Conservation (phyloP, 2,888 invertebrate species). For the Diaperis boleti region DNA sequence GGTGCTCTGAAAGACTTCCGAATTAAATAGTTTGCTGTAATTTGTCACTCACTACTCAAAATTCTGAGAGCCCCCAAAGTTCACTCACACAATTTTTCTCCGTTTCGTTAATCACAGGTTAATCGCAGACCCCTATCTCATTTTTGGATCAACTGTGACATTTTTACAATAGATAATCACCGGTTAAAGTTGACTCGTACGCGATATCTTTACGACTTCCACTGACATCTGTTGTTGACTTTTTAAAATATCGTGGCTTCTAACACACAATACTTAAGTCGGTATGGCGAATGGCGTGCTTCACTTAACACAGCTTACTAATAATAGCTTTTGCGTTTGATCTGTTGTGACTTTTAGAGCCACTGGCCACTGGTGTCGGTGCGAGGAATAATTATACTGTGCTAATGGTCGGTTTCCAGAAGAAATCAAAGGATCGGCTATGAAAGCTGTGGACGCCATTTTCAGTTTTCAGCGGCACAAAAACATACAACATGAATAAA, state of each 20-base stretch:
- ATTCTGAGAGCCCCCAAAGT: slow-evolving; percentile 3
- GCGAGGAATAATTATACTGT: slow-evolving; percentile 25
- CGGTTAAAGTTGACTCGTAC: slow-evolving; percentile 8
- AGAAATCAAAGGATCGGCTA: slow-evolving; percentile 21
- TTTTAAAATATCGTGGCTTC: slow-evolving; percentile 22
- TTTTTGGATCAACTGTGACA: slow-evolving; percentile 29
- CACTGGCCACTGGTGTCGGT: slow-evolving; percentile 28
- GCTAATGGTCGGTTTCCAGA: slow-evolving; percentile 24
- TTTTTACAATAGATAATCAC: slow-evolving; percentile 29
- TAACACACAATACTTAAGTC: slow-evolving; percentile 9
- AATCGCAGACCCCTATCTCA: slow-evolving; percentile 28
- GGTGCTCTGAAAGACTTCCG: too few species aligned
- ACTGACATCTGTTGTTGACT: slow-evolving; percentile 23
- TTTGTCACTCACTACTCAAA: too few species aligned
- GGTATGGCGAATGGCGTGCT: slow-evolving; percentile 21
- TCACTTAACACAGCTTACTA: slow-evolving; percentile 23
- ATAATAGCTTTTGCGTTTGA: slow-evolving; percentile 31
- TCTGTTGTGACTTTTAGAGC: slow-evolving; percentile 31
- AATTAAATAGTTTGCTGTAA: too few species aligned
- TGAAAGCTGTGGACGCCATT: slow-evolving; percentile 14
- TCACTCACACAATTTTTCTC: slow-evolving; percentile 17
- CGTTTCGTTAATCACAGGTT: slow-evolving; percentile 23
- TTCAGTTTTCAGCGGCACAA: slow-evolving; percentile 14
- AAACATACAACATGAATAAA: slow-evolving; percentile 6
- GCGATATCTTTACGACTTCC: background rate